A percentile compares a stretch with the other conserved stretches of the same genome.
phyloP scores from a whole-genome alignment of 2,888 invertebrate genomes.

The Folsomia manolachei region DNA sequence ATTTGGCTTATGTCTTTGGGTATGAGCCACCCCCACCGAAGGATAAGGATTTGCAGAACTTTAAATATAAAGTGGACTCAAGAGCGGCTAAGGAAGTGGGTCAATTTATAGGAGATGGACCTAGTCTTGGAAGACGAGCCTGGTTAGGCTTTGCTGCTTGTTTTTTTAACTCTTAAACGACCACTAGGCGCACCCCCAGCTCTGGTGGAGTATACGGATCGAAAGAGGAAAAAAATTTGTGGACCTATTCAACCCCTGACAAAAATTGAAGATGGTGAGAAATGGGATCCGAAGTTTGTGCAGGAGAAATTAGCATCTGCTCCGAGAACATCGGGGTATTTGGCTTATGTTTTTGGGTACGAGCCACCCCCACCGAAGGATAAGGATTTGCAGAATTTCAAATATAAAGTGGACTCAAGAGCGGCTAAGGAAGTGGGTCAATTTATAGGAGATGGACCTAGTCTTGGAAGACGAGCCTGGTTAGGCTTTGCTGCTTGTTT shows the following conservation, averaged over 20 bases:
- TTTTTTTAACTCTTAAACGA: too few species aligned
- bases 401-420: constrained; percentile 22
- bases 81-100: constrained; percentile 25
- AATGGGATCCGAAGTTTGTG: constrained; percentile 37
- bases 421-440: constrained; percentile 25
- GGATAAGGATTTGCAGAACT: constrained; percentile 14
- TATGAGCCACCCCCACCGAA: constrained; percentile 17
- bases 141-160: too few species aligned
- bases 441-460: not conserved
- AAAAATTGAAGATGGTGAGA: not conserved
- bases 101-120: not conserved
- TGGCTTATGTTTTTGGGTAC: constrained; percentile 39
- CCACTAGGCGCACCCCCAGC: constrained; percentile 32
- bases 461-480: not conserved
- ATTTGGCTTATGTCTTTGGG: constrained; percentile 38
- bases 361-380: constrained; percentile 1
- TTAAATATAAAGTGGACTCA: constrained; percentile 22
- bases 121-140: not conserved
- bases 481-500: too few species aligned
- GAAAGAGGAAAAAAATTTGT: not conserved
- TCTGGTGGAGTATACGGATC: constrained; percentile 17
- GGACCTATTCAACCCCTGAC: constrained; percentile 11
- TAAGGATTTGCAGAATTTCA: constrained; percentile 17
- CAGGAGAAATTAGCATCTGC: constrained; percentile 24
- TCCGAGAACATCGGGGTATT: constrained; percentile 38